phyloP scores from a whole-genome alignment of 2,888 invertebrate genomes.

The Drosophila cognata region DNA sequence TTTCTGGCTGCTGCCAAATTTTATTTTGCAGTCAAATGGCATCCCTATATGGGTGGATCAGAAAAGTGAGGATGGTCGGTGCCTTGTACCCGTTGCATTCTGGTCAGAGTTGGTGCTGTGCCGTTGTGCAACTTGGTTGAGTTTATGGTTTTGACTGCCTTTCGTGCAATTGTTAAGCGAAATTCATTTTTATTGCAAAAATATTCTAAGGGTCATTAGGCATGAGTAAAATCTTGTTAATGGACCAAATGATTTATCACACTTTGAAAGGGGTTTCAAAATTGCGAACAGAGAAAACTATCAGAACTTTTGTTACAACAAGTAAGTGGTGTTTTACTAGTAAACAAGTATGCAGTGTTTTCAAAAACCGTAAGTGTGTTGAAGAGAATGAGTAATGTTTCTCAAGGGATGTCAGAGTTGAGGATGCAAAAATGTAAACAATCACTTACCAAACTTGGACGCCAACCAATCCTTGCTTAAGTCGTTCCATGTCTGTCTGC shows the following conservation, averaged over 20 bases:
- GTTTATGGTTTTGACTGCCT: conserved; percentile 20
- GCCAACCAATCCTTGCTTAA: conserved; percentile 93
- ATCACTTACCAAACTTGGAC: conserved; percentile 92
- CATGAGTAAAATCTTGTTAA: background rate
- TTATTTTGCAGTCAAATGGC: conserved; percentile 78
- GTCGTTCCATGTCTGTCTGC: conserved; percentile 95
- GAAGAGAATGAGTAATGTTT: background rate
- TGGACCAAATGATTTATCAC: background rate
- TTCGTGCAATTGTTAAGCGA: background rate
- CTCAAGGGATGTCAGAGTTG: background rate
- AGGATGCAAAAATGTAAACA: background rate
- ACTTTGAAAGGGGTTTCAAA: background rate
- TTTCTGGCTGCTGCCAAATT: conserved; percentile 67
- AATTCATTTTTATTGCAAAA: conserved; percentile 4
- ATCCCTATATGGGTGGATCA: conserved; percentile 34
- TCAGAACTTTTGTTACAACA: background rate
- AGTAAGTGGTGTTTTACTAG: background rate
- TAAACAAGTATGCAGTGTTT: background rate
- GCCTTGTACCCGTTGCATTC: conserved; percentile 24
- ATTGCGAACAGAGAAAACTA: background rate
- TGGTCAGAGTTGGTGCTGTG: conserved; percentile 34
- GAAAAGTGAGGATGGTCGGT: conserved; percentile 23
- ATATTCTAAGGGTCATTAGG: background rate
- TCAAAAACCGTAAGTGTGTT: background rate
- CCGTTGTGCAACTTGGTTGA: conserved; percentile 39